Evolutionary conservation across 2,797 vertebrate species (phyloP).

Genomic region (Schizothorax lantsangensis): DNA sequence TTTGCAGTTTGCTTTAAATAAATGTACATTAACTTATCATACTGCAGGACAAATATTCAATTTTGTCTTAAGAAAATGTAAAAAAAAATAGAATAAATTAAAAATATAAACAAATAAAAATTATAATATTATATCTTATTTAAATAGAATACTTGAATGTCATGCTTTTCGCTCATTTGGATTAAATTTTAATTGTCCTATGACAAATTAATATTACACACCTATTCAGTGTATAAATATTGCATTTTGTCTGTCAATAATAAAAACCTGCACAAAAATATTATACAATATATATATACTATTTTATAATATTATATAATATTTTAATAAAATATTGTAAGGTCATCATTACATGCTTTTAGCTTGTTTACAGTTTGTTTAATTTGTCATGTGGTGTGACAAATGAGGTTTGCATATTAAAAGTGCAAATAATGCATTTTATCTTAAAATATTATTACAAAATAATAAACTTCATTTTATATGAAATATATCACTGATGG

Average conservation of each 20-base stretch:
- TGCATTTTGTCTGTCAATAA: no score
- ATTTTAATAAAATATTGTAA: no score
- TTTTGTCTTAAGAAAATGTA: not conserved
- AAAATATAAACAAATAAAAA: not conserved
- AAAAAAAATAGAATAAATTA: not conserved
- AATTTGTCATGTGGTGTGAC: no score
- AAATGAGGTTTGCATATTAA: no score
- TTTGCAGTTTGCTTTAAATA: not conserved
- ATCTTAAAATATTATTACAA: not conserved
- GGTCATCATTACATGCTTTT: no score
- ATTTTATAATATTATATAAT: no score
- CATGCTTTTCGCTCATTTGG: not conserved
- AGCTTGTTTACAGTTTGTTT: no score
- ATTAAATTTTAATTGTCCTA: not conserved
- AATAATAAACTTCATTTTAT: not conserved
- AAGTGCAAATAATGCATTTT: not conserved
- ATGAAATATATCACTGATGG: not conserved
- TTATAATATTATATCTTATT: not conserved
- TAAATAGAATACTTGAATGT: not conserved
- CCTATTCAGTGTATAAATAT: not conserved
- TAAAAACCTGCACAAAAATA: no score
- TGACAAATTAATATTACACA: not conserved
- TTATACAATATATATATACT: no score
- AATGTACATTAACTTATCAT: not conserved
- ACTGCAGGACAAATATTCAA: not conserved